Percentiles rank a stretch among this genome's conserved stretches.
Conservation (phyloP, 2,888 invertebrate species). For the Drosophila anomalata region DNA sequence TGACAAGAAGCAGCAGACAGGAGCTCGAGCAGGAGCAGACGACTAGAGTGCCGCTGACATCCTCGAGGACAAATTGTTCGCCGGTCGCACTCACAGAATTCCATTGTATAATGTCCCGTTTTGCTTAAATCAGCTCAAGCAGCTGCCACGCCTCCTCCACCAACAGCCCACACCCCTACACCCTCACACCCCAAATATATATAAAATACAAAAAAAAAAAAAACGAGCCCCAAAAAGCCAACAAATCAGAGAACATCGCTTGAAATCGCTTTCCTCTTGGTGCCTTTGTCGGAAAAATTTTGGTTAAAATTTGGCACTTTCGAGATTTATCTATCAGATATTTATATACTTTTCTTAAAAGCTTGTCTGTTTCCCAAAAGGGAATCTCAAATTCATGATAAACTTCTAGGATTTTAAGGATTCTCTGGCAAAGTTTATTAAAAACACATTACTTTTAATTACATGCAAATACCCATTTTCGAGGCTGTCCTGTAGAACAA, state of each 20-base stretch:
- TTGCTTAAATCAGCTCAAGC: conserved; percentile 67
- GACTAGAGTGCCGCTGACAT: conserved; percentile 44
- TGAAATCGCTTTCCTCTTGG: conserved; percentile 44
- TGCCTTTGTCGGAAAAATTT: conserved; percentile 71
- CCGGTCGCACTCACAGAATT: conserved; percentile 46
- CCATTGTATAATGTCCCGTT: conserved; percentile 18
- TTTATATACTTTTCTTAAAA: no score
- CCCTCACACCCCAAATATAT: not conserved
- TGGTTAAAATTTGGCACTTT: conserved; percentile 65
- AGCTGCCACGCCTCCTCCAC: conserved; percentile 28
- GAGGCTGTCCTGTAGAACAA: conserved; percentile 54
- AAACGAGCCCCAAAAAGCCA: conserved; percentile 58
- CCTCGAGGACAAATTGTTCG: conserved; percentile 70
- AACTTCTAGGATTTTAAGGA: not conserved
- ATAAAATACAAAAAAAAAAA: not conserved
- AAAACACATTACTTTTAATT: conserved; percentile 10
- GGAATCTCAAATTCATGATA: no score
- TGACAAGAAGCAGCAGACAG: conserved; percentile 2
- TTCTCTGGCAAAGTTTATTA: not conserved
- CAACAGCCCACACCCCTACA: conserved; percentile 8
- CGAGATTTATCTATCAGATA: no score
- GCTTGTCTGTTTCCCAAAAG: no score
- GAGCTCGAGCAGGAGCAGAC: conserved; percentile 16
- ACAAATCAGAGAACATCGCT: conserved; percentile 73
- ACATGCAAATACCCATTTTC: conserved; percentile 20